Evolutionary conservation across 2,797 vertebrate species (phyloP).

Genomic region (Amazona finschi): DNA sequence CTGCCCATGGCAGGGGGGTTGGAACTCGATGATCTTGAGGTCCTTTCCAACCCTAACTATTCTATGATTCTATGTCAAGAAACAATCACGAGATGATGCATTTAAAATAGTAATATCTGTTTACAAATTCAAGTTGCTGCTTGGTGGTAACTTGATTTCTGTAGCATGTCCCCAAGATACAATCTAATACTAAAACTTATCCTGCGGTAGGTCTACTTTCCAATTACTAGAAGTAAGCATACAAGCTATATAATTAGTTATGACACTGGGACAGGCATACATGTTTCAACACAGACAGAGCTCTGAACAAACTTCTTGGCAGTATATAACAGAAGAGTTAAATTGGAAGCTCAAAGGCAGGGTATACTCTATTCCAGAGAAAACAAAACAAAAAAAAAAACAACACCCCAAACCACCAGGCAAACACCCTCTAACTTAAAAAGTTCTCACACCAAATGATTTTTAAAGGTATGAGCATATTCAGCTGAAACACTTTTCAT

Average conservation of each 20-base stretch:
- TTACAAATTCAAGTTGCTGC: constrained; percentile 74
- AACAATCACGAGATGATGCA: constrained; percentile 54
- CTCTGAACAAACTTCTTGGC: constrained; percentile 78
- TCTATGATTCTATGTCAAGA: constrained; percentile 34
- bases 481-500: constrained; percentile 72
- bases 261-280: constrained; percentile 77
- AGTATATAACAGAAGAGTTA: constrained; percentile 79
- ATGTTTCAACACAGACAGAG: constrained; percentile 78
- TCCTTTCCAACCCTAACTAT: too few relatives aligned
- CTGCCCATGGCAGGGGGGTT: too few relatives aligned
- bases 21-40: too few relatives aligned
- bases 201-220: constrained; percentile 79
- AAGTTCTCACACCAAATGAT: constrained; percentile 75
- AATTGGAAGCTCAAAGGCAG: constrained; percentile 76
- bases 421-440: constrained; percentile 55
- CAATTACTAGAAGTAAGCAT: constrained; percentile 78
- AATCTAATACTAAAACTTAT: constrained; percentile 74
- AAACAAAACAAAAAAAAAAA: not conserved
- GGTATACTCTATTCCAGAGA: constrained; percentile 38
- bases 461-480: constrained; percentile 72
- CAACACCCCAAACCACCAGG: not conserved
- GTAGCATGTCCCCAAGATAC: constrained; percentile 74
- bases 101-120: constrained; percentile 73
- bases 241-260: constrained; percentile 80
- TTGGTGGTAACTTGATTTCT: constrained; percentile 72